phyloP scores from a whole-genome alignment of 2,888 invertebrate species.

The Serripes groenlandicus region DNA sequence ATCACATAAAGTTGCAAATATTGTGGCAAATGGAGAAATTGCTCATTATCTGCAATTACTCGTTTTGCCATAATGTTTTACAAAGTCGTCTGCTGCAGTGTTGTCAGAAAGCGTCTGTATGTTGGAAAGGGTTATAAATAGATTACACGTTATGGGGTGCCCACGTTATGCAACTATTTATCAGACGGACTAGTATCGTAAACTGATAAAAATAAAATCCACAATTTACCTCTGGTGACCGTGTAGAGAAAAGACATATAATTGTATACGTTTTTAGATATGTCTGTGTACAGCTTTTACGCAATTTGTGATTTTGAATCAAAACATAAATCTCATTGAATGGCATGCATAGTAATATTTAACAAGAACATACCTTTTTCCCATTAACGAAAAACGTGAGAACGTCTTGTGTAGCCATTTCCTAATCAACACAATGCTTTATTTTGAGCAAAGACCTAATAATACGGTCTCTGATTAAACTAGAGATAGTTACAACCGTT shows the following conservation, averaged over 20 bases:
- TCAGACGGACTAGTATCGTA: background rate
- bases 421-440: background rate
- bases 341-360: no score
- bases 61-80: no score
- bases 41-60: no score
- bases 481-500: no score
- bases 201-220: background rate
- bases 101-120: no score
- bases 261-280: background rate
- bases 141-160: background rate
- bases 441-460: no score
- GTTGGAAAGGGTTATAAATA: no score
- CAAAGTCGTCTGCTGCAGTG: no score
- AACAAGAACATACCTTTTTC: slow-evolving; percentile 6
- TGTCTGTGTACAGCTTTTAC: background rate
- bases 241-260: background rate
- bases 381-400: slow-evolving; percentile 23
- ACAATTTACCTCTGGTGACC: background rate
- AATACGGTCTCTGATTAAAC: no score
- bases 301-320: background rate
- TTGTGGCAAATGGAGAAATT: no score
- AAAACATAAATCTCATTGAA: background rate
- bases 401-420: background rate
- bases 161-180: background rate
- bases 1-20: no score